These are phyloP conservation scores for Coccyzus lansbergi DNA, from an alignment of 2,797 vertebrate species.

Conservation along the genomic window DNA sequence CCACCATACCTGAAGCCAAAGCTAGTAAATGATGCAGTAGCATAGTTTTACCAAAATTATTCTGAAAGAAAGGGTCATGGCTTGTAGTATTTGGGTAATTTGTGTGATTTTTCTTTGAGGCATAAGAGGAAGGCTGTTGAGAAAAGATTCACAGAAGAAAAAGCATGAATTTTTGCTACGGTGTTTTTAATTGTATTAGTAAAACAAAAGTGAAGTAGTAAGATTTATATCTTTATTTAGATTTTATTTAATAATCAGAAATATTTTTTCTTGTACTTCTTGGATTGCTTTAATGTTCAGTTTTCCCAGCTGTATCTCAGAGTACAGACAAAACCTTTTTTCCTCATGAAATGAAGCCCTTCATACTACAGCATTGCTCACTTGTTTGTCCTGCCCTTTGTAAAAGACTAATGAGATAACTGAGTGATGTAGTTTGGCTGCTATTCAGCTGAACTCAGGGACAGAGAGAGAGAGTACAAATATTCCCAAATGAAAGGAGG, in stretches of 20 bases:
- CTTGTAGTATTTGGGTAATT: not conserved
- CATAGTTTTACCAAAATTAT: not conserved
- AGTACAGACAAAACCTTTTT: not conserved
- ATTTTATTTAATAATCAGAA: not conserved
- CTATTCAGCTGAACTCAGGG: conserved; percentile 34
- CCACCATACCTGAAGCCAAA: not conserved
- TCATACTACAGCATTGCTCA: not conserved
- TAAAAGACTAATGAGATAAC: conserved; percentile 29
- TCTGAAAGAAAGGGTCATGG: not conserved
- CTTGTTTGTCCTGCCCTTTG: conserved; percentile 35
- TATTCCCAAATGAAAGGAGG: conserved; percentile 31
- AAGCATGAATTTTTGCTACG: not conserved
- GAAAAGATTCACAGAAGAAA: not conserved
- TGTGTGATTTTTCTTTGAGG: not conserved
- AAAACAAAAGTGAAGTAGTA: not conserved
- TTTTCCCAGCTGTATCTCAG: not conserved
- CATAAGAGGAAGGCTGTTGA: not conserved
- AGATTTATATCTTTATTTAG: not conserved
- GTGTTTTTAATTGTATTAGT: not conserved
- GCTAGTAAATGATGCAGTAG: not conserved
- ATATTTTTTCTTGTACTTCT: not conserved
- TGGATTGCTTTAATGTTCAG: not conserved
- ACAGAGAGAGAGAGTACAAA: not conserved
- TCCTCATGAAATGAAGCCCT: not conserved
- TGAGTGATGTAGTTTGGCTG: conserved; percentile 45